A percentile compares a stretch with the other conserved stretches of the same genome.
Evolutionary conservation across 2,113 vertebrate genomes (phyloP).

Genomic region (Verasper variegatus): DNA sequence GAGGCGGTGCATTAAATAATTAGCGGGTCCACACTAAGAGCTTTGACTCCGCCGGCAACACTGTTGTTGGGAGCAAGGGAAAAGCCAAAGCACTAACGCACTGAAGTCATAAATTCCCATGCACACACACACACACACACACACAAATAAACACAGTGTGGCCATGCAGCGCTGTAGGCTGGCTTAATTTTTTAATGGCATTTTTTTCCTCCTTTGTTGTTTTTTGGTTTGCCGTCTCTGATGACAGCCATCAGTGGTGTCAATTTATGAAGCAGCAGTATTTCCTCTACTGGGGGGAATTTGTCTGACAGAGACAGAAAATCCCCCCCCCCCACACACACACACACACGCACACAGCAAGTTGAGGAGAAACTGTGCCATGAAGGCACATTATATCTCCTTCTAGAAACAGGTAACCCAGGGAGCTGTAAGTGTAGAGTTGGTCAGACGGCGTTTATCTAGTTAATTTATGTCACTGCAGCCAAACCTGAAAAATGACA

Average conservation of each 20-base stretch:
- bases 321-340: neutral
- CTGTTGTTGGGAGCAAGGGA: slow-evolving; percentile 46
- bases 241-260: slow-evolving; percentile 45
- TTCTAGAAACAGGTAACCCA: slow-evolving; percentile 35
- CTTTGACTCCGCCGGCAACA: slow-evolving; percentile 54
- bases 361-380: slow-evolving; percentile 30
- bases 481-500: slow-evolving; percentile 69
- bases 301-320: slow-evolving; percentile 41
- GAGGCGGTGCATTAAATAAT: slow-evolving; percentile 77
- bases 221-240: slow-evolving; percentile 35
- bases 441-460: slow-evolving; percentile 60
- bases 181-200: slow-evolving; percentile 61
- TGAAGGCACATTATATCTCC: slow-evolving; percentile 44
- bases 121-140: neutral
- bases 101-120: slow-evolving; percentile 55
- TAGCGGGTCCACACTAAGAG: slow-evolving; percentile 70
- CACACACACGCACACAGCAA: neutral
- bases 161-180: slow-evolving; percentile 17
- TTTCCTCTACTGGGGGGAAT: slow-evolving; percentile 22
- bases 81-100: slow-evolving; percentile 42
- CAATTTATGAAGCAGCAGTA: slow-evolving; percentile 53
- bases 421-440: slow-evolving; percentile 35
- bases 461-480: slow-evolving; percentile 63
- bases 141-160: slow-evolving; percentile 37
- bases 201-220: slow-evolving; percentile 25